These are phyloP conservation scores for Poecilia gillii DNA, from an alignment of 2,797 vertebrate genomes.

Conservation along the genomic window DNA sequence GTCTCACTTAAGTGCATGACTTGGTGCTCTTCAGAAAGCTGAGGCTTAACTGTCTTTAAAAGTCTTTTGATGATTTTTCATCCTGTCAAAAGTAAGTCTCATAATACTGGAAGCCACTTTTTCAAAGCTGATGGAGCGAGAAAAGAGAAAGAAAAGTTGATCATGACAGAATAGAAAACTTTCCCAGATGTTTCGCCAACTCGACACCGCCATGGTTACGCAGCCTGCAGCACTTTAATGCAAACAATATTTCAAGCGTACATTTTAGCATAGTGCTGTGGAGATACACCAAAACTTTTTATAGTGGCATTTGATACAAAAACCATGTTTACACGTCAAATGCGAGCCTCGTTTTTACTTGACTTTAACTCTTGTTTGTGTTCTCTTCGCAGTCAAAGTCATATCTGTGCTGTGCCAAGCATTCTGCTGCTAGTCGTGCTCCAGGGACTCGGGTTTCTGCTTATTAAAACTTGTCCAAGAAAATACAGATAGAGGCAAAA, in stretches of 20 bases:
- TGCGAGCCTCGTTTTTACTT: slow-evolving; percentile 35
- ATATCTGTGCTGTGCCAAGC: slow-evolving; percentile 43
- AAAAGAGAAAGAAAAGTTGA: background rate
- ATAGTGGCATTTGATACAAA: slow-evolving; percentile 20
- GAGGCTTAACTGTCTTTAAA: slow-evolving; percentile 7
- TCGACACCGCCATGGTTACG: background rate
- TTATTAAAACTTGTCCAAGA: slow-evolving; percentile 60
- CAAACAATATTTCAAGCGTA: slow-evolving; percentile 25
- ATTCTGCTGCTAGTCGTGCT: slow-evolving; percentile 43
- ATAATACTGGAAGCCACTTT: background rate
- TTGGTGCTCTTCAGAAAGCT: slow-evolving; percentile 1
- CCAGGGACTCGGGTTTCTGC: slow-evolving; percentile 47
- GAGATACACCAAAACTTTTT: slow-evolving; percentile 15
- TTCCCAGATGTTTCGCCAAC: background rate
- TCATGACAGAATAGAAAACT: background rate
- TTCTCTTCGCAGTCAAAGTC: slow-evolving; percentile 13
- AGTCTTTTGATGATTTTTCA: slow-evolving; percentile 15
- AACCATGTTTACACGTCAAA: slow-evolving; percentile 8
- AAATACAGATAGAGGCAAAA: slow-evolving; percentile 49
- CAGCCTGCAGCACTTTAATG: slow-evolving; percentile 25
- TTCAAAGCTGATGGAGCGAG: slow-evolving; percentile 1
- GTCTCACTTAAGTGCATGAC: slow-evolving; percentile 7
- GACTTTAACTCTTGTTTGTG: slow-evolving; percentile 6
- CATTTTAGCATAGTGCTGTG: slow-evolving; percentile 11
- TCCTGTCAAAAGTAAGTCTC: slow-evolving; percentile 12